Conservation (phyloP, 2,888 invertebrate genomes). For the Calliphora vomitoria region DNA sequence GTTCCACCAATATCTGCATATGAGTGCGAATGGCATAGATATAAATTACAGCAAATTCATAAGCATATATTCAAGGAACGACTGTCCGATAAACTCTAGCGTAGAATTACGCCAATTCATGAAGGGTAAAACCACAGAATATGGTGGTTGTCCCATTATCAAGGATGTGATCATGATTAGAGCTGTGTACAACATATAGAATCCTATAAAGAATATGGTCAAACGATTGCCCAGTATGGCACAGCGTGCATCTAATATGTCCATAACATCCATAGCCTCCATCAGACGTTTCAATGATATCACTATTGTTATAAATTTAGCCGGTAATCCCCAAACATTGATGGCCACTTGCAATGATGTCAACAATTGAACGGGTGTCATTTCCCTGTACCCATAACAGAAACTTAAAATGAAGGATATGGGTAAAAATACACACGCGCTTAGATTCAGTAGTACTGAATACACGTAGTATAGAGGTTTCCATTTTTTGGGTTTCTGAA, state of each 20-base stretch:
- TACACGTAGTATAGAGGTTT: conserved; percentile 62
- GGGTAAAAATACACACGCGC: conserved; percentile 61
- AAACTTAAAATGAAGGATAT: conserved; percentile 70
- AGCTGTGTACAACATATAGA: conserved; percentile 60
- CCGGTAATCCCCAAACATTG: conserved; percentile 74
- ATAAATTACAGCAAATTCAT: conserved; percentile 34
- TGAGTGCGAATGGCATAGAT: background rate
- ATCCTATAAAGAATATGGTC: conserved; percentile 70
- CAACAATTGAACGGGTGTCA: conserved; percentile 75
- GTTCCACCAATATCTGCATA: background rate
- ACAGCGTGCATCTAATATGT: conserved; percentile 71
- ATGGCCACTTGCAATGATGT: conserved; percentile 77
- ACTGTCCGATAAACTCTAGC: conserved; percentile 68
- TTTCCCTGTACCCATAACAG: conserved; percentile 33
- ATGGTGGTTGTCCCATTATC: conserved; percentile 73
- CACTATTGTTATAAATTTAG: conserved; percentile 72
- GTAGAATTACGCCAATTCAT: conserved; percentile 74
- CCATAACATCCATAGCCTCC: conserved; percentile 66
- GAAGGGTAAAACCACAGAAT: conserved; percentile 72
- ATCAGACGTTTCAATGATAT: conserved; percentile 63
- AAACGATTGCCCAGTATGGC: conserved; percentile 73
- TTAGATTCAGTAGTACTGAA: conserved; percentile 43
- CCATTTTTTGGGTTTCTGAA: conserved; percentile 31
- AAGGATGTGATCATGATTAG: conserved; percentile 69
- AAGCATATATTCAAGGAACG: conserved; percentile 63